Conservation (phyloP, 2,888 invertebrate species). For the Tetranychus truncatus region DNA sequence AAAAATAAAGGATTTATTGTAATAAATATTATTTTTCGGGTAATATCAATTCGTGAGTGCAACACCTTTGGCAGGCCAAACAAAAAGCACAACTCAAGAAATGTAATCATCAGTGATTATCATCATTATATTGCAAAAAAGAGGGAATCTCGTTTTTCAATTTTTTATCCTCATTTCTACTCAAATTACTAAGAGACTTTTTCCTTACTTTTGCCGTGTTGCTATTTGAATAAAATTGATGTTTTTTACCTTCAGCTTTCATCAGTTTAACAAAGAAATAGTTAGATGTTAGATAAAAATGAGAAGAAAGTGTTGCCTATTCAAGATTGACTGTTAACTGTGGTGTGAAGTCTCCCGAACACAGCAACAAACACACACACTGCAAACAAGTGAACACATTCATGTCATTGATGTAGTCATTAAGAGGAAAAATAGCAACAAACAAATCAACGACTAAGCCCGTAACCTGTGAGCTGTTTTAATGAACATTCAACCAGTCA, state of each 20-base stretch:
- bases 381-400: neutral
- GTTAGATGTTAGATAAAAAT: neutral
- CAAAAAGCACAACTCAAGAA: no score
- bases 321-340: neutral
- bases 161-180: neutral
- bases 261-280: neutral
- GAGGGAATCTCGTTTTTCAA: neutral
- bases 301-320: neutral
- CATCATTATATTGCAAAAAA: neutral
- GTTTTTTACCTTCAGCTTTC: neutral
- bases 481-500: slow-evolving; percentile 1
- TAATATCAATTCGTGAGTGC: no score
- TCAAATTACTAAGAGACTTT: neutral
- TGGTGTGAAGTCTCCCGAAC: neutral
- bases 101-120: no score
- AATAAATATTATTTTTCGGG: no score
- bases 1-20: no score
- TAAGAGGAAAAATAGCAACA: neutral
- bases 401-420: neutral
- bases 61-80: no score
- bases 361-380: neutral
- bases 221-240: neutral
- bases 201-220: neutral
- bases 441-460: neutral
- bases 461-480: neutral